Evolutionary conservation across 1,140 invertebrate species (phyloP).

Genomic region (Drosophila subobscura): DNA sequence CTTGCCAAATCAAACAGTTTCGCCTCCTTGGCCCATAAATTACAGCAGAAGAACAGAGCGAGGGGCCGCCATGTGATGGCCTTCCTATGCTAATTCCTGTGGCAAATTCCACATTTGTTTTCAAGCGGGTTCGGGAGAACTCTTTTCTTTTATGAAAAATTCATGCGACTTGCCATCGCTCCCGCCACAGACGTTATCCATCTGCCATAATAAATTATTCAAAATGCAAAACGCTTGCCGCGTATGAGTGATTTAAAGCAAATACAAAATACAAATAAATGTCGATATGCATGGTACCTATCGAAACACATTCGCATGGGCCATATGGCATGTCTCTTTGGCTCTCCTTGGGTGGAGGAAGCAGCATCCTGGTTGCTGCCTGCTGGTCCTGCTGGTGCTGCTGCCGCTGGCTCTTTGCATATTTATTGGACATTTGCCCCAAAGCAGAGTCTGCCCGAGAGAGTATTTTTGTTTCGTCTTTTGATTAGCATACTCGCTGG

Average conservation of each 20-base stretch:
- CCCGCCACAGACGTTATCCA: slow-evolving; percentile 2
- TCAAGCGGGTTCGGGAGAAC: background rate
- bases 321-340: background rate
- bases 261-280: slow-evolving; percentile 31
- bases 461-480: slow-evolving; percentile 36
- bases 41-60: background rate
- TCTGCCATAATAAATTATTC: slow-evolving; percentile 53
- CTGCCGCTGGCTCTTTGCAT: slow-evolving; percentile 40
- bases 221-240: slow-evolving; percentile 51
- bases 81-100: slow-evolving; percentile 60
- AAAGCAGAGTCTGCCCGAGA: slow-evolving; percentile 7
- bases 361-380: background rate
- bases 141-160: slow-evolving; percentile 41
- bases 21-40: slow-evolving; percentile 46
- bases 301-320: slow-evolving; percentile 4
- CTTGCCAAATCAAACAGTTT: slow-evolving; percentile 56
- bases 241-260: slow-evolving; percentile 61
- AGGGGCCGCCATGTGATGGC: slow-evolving; percentile 45
- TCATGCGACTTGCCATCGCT: slow-evolving; percentile 45
- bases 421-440: slow-evolving; percentile 49
- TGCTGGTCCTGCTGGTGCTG: too few relatives aligned
- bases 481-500: slow-evolving; percentile 39
- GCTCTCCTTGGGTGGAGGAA: background rate
- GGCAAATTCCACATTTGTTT: slow-evolving; percentile 8
- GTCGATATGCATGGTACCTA: slow-evolving; percentile 1